Conservation (phyloP, 2,113 vertebrate genomes). For the Perognathus longimembris region DNA sequence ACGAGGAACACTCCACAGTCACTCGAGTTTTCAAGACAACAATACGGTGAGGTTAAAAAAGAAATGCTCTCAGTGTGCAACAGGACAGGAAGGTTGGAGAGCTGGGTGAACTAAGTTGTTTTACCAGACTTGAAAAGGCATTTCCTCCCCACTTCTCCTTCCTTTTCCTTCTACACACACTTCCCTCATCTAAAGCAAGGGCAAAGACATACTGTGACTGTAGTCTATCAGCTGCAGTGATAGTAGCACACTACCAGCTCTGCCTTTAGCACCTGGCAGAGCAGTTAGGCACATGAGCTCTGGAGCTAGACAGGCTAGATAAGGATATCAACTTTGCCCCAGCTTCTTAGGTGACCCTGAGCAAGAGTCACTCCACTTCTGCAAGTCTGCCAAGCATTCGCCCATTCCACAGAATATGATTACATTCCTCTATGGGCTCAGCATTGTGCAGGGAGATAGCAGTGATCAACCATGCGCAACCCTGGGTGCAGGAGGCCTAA, state of each 20-base stretch:
- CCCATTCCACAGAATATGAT: neutral
- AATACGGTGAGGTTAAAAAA: constrained; percentile 46
- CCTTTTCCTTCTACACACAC: neutral
- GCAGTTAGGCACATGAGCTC: neutral
- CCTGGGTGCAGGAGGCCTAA: neutral
- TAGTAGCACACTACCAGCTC: neutral
- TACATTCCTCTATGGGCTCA: neutral
- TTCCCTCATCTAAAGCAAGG: neutral
- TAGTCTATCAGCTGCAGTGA: neutral
- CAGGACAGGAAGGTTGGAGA: constrained; percentile 14
- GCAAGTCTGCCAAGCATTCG: neutral
- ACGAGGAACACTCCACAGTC: neutral
- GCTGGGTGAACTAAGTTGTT: neutral
- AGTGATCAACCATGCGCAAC: neutral
- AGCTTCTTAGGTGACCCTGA: neutral
- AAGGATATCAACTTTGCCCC: neutral
- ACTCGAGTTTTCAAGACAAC: constrained; percentile 41
- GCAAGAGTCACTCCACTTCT: neutral
- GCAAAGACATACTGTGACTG: neutral
- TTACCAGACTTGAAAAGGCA: neutral
- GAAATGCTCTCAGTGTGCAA: neutral
- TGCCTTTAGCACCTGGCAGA: neutral
- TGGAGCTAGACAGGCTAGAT: neutral
- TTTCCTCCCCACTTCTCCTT: neutral
- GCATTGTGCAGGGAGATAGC: neutral